Conservation (phyloP, 2,113 vertebrate species). For the Crotalus tigris region DNA sequence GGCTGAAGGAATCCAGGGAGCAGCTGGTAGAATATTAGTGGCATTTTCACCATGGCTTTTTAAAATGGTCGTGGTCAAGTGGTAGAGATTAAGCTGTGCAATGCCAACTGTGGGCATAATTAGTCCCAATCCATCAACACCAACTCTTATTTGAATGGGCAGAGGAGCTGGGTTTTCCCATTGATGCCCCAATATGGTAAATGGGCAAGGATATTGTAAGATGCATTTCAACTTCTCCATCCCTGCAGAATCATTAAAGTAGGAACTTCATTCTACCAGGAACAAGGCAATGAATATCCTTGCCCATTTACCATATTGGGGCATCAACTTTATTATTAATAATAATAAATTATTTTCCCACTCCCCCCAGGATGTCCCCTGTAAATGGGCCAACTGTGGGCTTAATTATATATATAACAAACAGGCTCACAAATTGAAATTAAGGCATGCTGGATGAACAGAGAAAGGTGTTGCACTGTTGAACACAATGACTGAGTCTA, state of each 20-base stretch:
- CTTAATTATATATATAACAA: not conserved
- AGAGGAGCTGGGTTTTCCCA: not conserved
- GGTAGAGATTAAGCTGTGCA: not conserved
- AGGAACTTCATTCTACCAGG: not conserved
- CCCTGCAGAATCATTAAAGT: not conserved
- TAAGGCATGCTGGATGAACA: not conserved
- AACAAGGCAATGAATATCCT: not conserved
- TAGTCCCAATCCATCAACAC: not conserved
- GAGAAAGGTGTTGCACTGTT: not conserved
- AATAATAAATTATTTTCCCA: not conserved
- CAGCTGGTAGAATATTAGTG: not conserved
- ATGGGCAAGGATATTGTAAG: not conserved
- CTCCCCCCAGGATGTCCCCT: not conserved
- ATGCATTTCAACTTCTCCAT: not conserved
- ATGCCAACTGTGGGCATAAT: not conserved
- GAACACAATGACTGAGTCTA: not conserved
- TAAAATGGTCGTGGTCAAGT: not conserved
- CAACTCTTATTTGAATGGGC: not conserved
- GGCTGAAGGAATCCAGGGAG: fast-evolving
- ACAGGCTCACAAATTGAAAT: not conserved
- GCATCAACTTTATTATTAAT: not conserved
- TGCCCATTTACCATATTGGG: no score
- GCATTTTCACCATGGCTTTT: not conserved
- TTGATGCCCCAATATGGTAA: not conserved
- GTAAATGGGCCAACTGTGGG: not conserved